Conservation (phyloP, 2,888 invertebrate species). For the Pseudococcus jackbeardsleyi region DNA sequence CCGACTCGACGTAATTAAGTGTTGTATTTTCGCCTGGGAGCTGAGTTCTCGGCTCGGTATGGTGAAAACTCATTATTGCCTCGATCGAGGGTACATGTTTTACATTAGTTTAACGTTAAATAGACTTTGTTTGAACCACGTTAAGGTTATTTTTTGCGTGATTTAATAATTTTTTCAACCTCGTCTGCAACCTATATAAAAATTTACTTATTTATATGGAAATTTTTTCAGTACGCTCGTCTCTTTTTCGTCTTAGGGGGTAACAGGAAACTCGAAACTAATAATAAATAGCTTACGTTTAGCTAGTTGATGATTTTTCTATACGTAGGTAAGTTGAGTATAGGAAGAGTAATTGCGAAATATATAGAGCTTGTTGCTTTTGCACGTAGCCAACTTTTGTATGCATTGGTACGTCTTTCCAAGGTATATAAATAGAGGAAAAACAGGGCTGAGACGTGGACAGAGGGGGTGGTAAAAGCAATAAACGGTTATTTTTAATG, state of each 20-base stretch:
- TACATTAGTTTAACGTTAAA: conserved; percentile 1
- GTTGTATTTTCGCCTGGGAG: conserved; percentile 27
- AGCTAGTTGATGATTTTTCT: not conserved
- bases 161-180: conserved; percentile 7
- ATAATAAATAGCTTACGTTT: not conserved
- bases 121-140: conserved; percentile 26
- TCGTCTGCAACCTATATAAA: not conserved
- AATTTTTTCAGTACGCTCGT: not conserved
- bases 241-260: not conserved
- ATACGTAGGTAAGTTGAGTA: too few species aligned
- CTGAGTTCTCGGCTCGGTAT: not conserved
- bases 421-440: too few species aligned
- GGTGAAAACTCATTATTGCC: conserved; percentile 40
- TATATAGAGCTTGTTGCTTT: too few species aligned
- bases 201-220: conserved; percentile 52
- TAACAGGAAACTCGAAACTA: not conserved
- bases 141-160: conserved; percentile 8
- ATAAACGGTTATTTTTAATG: conserved; percentile 21
- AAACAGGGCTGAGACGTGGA: too few species aligned
- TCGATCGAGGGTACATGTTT: conserved; percentile 46
- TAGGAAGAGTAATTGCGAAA: too few species aligned
- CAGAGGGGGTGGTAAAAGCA: not conserved
- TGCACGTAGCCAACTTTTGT: too few species aligned
- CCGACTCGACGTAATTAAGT: conserved; percentile 41
- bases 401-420: too few species aligned